These are phyloP conservation scores for Columba guinea DNA, from an alignment of 2,797 vertebrate species.

Conservation along the genomic window DNA sequence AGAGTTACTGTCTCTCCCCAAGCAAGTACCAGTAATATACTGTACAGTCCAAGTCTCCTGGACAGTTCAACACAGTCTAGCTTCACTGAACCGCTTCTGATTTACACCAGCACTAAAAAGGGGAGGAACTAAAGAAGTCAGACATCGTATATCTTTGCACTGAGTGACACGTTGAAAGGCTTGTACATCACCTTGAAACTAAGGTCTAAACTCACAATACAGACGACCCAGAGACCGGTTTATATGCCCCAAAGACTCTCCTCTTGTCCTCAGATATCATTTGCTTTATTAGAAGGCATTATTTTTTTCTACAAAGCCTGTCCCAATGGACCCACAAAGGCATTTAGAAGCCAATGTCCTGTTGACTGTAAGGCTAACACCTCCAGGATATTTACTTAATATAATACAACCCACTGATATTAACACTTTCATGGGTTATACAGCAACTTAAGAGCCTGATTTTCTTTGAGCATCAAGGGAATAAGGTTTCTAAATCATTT, in stretches of 20 bases:
- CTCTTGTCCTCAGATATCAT: background rate
- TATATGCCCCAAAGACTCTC: conserved; percentile 18
- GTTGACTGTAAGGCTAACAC: background rate
- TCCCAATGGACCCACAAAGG: background rate
- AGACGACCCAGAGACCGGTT: conserved; percentile 22
- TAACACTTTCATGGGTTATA: background rate
- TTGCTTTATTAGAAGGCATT: background rate
- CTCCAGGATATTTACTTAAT: conserved; percentile 23
- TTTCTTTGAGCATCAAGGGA: background rate
- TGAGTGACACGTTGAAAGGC: conserved; percentile 31
- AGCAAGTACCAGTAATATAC: background rate
- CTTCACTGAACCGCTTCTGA: conserved; percentile 26
- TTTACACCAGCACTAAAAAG: conserved; percentile 21
- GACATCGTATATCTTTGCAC: background rate
- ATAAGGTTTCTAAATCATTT: conserved; percentile 18
- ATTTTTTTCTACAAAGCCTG: conserved; percentile 2
- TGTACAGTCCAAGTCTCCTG: background rate
- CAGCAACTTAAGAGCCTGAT: background rate
- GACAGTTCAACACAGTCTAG: background rate
- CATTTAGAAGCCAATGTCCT: background rate
- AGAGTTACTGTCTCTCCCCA: background rate
- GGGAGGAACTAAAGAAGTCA: background rate
- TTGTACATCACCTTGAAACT: conserved; percentile 9
- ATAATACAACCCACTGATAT: background rate
- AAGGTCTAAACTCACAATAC: background rate